Percentiles rank a stretch among this genome's conserved stretches.
phyloP scores from a whole-genome alignment of 2,888 invertebrate species.

The Tipula confusa region DNA sequence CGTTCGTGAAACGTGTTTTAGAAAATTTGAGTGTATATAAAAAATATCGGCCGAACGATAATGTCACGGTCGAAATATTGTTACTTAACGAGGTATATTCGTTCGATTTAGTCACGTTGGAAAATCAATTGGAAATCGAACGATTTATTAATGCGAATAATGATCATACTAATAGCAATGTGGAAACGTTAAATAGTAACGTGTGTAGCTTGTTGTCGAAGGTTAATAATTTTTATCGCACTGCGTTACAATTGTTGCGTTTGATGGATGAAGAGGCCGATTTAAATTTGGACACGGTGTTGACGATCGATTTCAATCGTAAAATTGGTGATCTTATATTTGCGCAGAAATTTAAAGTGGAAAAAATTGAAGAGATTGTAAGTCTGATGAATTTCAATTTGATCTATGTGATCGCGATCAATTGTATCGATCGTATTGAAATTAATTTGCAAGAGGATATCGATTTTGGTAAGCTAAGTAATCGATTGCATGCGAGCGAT shows the following conservation, averaged over 20 bases:
- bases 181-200: neutral
- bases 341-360: slow-evolving; percentile 61
- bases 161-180: slow-evolving; percentile 38
- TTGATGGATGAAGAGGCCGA: slow-evolving; percentile 45
- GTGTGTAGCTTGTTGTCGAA: neutral
- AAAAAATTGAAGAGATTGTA: slow-evolving; percentile 65
- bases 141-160: slow-evolving; percentile 41
- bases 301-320: slow-evolving; percentile 52
- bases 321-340: slow-evolving; percentile 66
- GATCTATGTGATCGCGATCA: slow-evolving; percentile 66
- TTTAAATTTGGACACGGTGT: slow-evolving; percentile 41
- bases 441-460: neutral
- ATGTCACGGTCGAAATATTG: slow-evolving; percentile 41
- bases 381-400: slow-evolving; percentile 67
- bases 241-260: slow-evolving; percentile 44
- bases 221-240: neutral
- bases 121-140: slow-evolving; percentile 41
- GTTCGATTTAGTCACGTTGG: neutral
- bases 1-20: slow-evolving; percentile 35
- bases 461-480: neutral
- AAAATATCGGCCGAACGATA: slow-evolving; percentile 39
- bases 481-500: neutral
- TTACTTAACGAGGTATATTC: slow-evolving; percentile 30
- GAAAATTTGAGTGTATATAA: slow-evolving; percentile 33
- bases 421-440: slow-evolving; percentile 51